Evolutionary conservation across 2,888 invertebrate genomes (phyloP), one percentile per base, ranked within the genome.

Genomic region (Polydrusus tereticollis): DNA sequence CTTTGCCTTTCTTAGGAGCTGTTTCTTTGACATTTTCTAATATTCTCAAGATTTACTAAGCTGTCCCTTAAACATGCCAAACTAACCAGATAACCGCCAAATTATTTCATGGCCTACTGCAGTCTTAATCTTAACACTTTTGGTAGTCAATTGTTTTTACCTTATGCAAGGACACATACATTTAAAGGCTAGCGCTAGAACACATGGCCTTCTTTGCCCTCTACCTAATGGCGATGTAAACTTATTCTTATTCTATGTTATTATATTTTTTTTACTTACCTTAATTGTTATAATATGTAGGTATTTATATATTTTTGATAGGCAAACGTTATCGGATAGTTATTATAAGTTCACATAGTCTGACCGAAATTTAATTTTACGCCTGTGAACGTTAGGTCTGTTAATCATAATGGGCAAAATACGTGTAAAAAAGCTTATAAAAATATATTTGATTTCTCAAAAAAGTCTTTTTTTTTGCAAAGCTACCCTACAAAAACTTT

Each of bases 291-390:
- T n/a, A n/a, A n/a, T n/a, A n/a, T n/a, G n/a, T n/a, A n/a, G n/a
- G 23, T 62, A 62, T 63, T 63, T 63, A 63, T 63, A 43, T 63
- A 79, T 78, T 79, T 41, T 29, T 59, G 73, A 78, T 77, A 78
- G 77, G 77, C 76, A 77, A 75, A 73, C 77, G 63, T 65, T 58
- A 72, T 47, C 66, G 74, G 75, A 78, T 78, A 78, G n/a, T n/a
- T n/a, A 75, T 80, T 80, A 79, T 74, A 76, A 77, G 64, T 77
- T 77, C 65, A 77, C 74, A 74, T 77, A 78, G 77, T 76, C 78
- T 78, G 78, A 76, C 78, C 78, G 79, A 78, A 79, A 79, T 80
- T 79, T 81, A 57, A 79, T 79, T 80, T 81, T 81, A 77, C 80
- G 81, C 74, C 79, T 81, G 77, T 79, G 77, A 75, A 79, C 74